Evolutionary conservation across 2,113 vertebrate species (phyloP).

Genomic region (Polyodon spathula): DNA sequence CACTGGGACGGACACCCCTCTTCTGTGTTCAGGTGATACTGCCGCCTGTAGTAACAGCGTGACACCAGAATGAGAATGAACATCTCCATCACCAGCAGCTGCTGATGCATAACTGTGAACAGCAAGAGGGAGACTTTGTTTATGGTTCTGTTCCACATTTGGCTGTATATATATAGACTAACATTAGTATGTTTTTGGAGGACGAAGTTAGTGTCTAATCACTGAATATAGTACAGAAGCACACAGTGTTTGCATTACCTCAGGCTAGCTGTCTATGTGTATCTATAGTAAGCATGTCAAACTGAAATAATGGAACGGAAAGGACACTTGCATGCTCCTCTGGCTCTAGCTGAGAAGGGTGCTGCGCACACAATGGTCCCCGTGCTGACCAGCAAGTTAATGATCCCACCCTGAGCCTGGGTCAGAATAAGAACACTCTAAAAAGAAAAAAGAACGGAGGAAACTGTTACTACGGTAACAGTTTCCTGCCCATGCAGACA

Average conservation of each 20-base stretch:
- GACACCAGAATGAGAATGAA: constrained; percentile 2
- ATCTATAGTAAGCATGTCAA: not conserved
- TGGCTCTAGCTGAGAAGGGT: constrained; percentile 8
- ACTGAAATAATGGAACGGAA: not conserved
- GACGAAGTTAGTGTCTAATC: too few species aligned
- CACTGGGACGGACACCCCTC: not conserved
- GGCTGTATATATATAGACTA: not conserved
- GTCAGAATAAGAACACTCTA: constrained; percentile 11
- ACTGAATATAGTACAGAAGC: too few species aligned
- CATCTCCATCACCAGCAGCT: constrained; percentile 17
- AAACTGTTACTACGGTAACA: too few species aligned
- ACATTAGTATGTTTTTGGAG: too few species aligned
- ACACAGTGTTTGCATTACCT: too few species aligned
- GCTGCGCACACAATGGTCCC: constrained; percentile 8
- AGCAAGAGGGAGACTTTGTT: not conserved
- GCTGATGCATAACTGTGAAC: constrained; percentile 10
- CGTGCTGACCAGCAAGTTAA: constrained; percentile 1
- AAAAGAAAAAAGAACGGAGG: not conserved
- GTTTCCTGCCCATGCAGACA: too few species aligned
- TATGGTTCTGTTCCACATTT: not conserved
- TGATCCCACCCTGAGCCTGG: constrained; percentile 12
- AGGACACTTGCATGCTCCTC: constrained; percentile 8
- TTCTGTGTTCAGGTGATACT: not conserved
- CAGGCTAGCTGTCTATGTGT: not conserved
- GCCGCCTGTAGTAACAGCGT: constrained; percentile 14